Base-by-base conservation (phyloP, 2,797 vertebrate species). In the Onychomys arenicola region DNA sequence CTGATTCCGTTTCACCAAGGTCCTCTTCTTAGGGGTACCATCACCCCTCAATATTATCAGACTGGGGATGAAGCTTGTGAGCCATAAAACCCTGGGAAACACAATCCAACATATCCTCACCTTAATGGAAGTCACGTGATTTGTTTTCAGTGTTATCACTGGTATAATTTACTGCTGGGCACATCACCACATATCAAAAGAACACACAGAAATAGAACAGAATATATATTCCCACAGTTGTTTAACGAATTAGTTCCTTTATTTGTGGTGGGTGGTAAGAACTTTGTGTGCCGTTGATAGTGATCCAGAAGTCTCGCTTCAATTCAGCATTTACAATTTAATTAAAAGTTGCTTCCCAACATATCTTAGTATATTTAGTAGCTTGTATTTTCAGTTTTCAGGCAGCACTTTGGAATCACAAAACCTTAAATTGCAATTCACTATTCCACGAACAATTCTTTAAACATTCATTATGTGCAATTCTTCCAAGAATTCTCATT, bases 341-440 rank as follows among this genome's bases (percentile, higher is more conserved):
- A 93, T 89, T 94, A 93, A 93, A 94, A 46, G 27, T 92, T 96
- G 43, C 37, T 80, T 82, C 55, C 84, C 75, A 55, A 75, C 57
- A 71, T 77, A 32, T 27, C 27, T 27, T 49, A 52, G 9, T 59
- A 55, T 80, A 52, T 89, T 95, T 89, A 86, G 46, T 83, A 81
- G 40, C 32, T 84, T 73, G 6, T 63, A 65, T 85, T 96, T 97
- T 89, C 21, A 71, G 55, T 80, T 95, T 88, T 37, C 55, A 91
- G 69, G 37, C 78, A 93, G 14, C 34, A 21, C 16, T 88, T 55
- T 86, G 25, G 67, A 92, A 81, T 94, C 73, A 94, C 63, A 88
- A 96, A 85, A 84, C 7, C 29, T 91, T 86, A 92, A 88, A 71
- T 59, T 85, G 7, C 55, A 76, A 85, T 91, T 76, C 87, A 52